Percentiles rank a stretch among this genome's conserved stretches.
phyloP scores from a whole-genome alignment of 2,888 invertebrate species.

The Leptarthrus brevirostris region DNA sequence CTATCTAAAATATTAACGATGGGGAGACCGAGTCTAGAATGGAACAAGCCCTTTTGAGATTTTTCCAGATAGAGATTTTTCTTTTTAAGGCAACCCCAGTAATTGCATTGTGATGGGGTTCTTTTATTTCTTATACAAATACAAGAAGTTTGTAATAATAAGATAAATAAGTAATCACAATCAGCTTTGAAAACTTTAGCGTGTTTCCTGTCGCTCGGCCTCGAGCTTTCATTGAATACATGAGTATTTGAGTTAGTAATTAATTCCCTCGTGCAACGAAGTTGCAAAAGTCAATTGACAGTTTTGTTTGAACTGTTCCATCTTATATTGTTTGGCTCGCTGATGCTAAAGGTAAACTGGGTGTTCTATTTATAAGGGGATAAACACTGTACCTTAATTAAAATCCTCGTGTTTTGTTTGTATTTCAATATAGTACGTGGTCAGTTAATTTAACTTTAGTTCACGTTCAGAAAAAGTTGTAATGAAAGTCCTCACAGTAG shows the following conservation, averaged over 20 bases:
- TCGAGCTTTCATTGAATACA: not conserved
- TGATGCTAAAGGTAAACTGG: too few species aligned
- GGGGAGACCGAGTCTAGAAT: conserved; percentile 1
- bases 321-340: conserved; percentile 8
- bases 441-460: too few species aligned
- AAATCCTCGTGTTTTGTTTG: too few species aligned
- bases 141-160: conserved; percentile 15
- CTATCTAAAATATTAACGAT: conserved; percentile 32
- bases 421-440: too few species aligned
- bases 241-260: not conserved
- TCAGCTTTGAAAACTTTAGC: conserved; percentile 28
- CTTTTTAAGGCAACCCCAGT: not conserved
- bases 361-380: too few species aligned
- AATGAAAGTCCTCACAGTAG: too few species aligned
- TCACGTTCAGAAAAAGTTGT: too few species aligned
- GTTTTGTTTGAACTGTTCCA: not conserved
- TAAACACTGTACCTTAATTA: too few species aligned
- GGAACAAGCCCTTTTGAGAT: conserved; percentile 21
- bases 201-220: conserved; percentile 13
- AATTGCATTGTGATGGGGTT: not conserved
- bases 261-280: not conserved
- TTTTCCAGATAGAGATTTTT: conserved; percentile 12
- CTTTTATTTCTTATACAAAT: not conserved
- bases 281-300: not conserved
- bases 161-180: conserved; percentile 39